Base-by-base conservation (phyloP, 2,888 invertebrate species). In the Apamea anceps region DNA sequence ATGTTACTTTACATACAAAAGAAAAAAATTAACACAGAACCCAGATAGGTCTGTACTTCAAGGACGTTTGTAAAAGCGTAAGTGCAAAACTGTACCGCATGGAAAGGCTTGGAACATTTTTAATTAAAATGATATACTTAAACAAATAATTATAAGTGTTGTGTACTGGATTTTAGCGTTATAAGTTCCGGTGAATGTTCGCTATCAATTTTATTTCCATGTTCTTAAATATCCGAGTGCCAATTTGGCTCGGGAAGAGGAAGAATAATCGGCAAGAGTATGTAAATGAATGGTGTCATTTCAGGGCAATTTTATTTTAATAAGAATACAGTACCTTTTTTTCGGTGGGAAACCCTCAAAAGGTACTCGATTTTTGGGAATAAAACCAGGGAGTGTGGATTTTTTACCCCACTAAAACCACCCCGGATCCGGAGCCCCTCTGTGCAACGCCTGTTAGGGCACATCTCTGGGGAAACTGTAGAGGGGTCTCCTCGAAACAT, bases 181-280 rank as follows among this genome's bases (percentile, higher is more conserved):
- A 18, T 45, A 51, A 67, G 60, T 84, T 79, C 79, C 84, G 77
- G 77, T 81, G 70, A 81, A 79, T 70, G 81, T 79, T 63, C 28
- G 42, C 25, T 21, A 42, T 73, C 45, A 70, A 70, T 79, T 75
- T 71, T 75, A 75, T 75, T 80, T 84, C n/a, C 71, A 78, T 76
- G 67, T 81, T 13, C 73, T 79, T 63, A 79, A 79, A 75, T 79
- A 81, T 62, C 5, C 21, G 76, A 72, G 32, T 80, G 60, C 13
- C n/a, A 66, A 32, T 48, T 45, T 28, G 7, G 13, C 18, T 6
- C 60, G 83, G 66, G 32, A 85, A 85, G 74, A 79, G 76, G 67
- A 77, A 77, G 70, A 65, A 82, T 45, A 28, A 71, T 57, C n/a
- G n/a, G 32, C 51, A 28, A n/a, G 7, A 67, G 54, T 60, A 54